phyloP scores from a whole-genome alignment of 2,113 vertebrate genomes.

The Chaetura pelagica region DNA sequence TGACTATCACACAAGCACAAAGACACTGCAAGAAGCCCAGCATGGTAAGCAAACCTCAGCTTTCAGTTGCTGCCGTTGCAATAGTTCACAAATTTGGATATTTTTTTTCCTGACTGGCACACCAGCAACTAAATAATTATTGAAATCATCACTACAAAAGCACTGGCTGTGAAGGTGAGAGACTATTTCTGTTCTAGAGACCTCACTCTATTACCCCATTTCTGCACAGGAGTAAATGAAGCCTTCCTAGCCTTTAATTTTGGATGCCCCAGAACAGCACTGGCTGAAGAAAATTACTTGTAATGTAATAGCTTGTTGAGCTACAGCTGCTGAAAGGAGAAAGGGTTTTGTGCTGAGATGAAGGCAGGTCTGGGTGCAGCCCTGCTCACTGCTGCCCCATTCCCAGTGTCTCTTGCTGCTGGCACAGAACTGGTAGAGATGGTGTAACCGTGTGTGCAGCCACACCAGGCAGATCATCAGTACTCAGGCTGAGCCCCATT shows the following conservation, averaged over 20 bases:
- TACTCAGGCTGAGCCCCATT: neutral
- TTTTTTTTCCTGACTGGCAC: neutral
- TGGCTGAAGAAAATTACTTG: neutral
- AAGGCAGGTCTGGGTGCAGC: neutral
- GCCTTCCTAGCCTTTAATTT: neutral
- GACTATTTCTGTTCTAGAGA: neutral
- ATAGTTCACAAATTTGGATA: neutral
- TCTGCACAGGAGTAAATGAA: neutral
- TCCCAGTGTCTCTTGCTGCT: accelerated
- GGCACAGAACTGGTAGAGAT: neutral
- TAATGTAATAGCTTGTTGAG: neutral
- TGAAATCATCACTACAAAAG: neutral
- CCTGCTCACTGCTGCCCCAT: neutral
- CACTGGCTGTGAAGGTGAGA: neutral
- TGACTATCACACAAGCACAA: neutral
- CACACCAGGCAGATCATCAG: neutral
- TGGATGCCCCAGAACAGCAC: neutral
- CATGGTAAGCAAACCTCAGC: neutral
- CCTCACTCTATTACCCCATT: neutral
- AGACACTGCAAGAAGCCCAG: neutral
- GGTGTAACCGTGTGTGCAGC: accelerated
- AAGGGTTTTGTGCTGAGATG: neutral
- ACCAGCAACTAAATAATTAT: neutral
- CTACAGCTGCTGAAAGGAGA: neutral
- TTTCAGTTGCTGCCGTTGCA: neutral